These are phyloP conservation scores for Fregata magnificens DNA, from an alignment of 2,113 vertebrate species.

Conservation along the genomic window DNA sequence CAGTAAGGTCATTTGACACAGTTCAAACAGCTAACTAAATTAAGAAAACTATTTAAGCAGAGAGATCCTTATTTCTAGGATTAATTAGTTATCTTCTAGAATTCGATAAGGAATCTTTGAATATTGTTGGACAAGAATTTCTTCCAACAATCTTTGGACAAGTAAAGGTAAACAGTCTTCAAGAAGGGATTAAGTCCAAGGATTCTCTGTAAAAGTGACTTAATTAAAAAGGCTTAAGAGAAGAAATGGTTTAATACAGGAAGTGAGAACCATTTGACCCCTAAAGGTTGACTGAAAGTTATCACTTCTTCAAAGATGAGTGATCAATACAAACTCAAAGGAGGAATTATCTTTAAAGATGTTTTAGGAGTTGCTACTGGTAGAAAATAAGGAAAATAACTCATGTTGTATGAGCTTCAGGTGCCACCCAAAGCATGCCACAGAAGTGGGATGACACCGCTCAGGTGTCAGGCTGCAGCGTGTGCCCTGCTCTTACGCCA, in stretches of 20 bases:
- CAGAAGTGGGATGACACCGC: neutral
- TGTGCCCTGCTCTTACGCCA: neutral
- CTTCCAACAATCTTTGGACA: neutral
- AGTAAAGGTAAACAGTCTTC: neutral
- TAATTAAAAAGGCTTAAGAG: slow-evolving; percentile 41
- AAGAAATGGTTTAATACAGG: neutral
- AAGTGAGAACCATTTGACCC: neutral
- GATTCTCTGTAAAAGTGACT: neutral
- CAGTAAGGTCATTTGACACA: neutral
- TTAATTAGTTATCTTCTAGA: neutral
- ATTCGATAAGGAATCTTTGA: neutral
- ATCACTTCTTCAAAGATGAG: slow-evolving; percentile 5
- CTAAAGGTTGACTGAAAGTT: slow-evolving; percentile 24
- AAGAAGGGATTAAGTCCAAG: neutral
- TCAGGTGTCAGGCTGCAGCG: neutral
- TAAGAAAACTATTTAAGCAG: neutral
- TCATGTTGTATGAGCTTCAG: neutral
- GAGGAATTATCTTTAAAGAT: neutral
- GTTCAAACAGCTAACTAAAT: neutral
- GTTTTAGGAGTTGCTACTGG: neutral
- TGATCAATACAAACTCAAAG: slow-evolving; percentile 22
- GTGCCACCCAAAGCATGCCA: neutral
- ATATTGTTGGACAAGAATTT: neutral
- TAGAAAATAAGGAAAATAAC: neutral
- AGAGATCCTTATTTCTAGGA: neutral